Conservation (phyloP, 2,888 invertebrate species). For the Selenia dentaria region DNA sequence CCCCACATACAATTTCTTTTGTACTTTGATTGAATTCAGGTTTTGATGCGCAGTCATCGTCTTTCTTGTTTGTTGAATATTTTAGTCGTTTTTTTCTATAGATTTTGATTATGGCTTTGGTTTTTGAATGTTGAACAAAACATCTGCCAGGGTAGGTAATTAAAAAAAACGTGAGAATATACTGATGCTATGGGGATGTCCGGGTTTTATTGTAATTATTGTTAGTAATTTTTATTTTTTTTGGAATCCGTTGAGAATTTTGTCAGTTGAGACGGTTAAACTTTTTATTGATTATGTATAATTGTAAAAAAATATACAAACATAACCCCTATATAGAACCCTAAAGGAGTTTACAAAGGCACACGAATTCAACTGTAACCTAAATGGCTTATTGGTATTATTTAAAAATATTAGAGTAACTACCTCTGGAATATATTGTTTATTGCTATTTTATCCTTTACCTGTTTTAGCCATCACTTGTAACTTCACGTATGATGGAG, state of each 20-base stretch:
- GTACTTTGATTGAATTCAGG: conserved; percentile 79
- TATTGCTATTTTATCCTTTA: too few relatives aligned
- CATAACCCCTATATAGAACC: too few relatives aligned
- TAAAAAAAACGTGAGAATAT: conserved; percentile 81
- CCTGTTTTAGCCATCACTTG: too few relatives aligned
- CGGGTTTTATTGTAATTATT: conserved; percentile 51
- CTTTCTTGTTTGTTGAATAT: conserved; percentile 73
- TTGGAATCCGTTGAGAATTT: conserved; percentile 35
- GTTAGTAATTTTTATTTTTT: conserved; percentile 40
- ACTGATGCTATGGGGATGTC: conserved; percentile 49
- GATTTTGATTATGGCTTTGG: conserved; percentile 59
- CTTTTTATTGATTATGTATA: conserved; percentile 18
- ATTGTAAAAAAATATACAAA: too few relatives aligned
- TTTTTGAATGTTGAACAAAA: conserved; percentile 64
- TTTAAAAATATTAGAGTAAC: too few relatives aligned
- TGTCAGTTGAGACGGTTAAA: conserved; percentile 34
- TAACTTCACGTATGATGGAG: too few relatives aligned
- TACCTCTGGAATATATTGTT: too few relatives aligned
- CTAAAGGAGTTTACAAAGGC: too few relatives aligned
- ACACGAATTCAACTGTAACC: too few relatives aligned
- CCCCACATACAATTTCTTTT: conserved; percentile 72
- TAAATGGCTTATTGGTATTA: too few relatives aligned
- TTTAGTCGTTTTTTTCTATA: conserved; percentile 62
- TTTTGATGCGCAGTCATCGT: conserved; percentile 77
- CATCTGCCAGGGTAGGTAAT: conserved; percentile 73